Evolutionary conservation across 53 echinoderm and acorn worm genomes (phyloP).

Genomic region (Patiria pectinifera): DNA sequence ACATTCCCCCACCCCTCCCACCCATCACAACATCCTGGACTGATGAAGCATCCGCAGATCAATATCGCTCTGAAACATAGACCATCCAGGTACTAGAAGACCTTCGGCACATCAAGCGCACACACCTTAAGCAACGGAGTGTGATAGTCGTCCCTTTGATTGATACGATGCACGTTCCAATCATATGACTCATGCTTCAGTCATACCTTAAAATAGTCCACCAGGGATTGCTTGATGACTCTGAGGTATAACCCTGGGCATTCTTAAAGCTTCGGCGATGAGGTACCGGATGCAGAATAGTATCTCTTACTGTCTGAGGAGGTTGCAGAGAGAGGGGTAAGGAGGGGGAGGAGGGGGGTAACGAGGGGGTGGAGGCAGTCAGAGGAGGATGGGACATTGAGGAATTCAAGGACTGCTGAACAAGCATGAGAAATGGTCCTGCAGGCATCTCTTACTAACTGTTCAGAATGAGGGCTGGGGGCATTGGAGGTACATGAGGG

Average conservation of each 20-base stretch:
- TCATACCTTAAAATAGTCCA: slow-evolving; percentile 57
- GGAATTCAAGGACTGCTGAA: too few species aligned
- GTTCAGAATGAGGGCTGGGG: too few species aligned
- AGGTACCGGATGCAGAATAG: slow-evolving; percentile 10
- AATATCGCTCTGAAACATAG: background rate
- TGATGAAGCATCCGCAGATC: background rate
- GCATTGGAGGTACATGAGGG: too few species aligned
- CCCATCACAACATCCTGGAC: background rate
- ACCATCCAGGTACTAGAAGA: slow-evolving; percentile 9
- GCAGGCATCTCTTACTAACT: too few species aligned
- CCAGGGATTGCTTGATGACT: slow-evolving; percentile 15
- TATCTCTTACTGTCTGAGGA: background rate
- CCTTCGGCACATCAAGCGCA: slow-evolving; percentile 31
- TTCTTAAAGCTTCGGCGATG: background rate
- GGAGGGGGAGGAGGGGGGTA: background rate
- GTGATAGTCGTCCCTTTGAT: slow-evolving; percentile 46
- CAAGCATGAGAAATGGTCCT: too few species aligned
- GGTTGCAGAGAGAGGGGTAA: background rate
- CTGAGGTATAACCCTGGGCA: background rate
- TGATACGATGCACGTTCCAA: slow-evolving; percentile 53
- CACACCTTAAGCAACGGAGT: slow-evolving; percentile 17
- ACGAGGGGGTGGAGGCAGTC: too few species aligned
- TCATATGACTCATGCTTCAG: slow-evolving; percentile 42
- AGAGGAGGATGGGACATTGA: too few species aligned
- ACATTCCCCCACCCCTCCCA: background rate